Evolutionary conservation across 2,888 invertebrate genomes (phyloP).

Genomic region (Acanthoscelides obtectus): DNA sequence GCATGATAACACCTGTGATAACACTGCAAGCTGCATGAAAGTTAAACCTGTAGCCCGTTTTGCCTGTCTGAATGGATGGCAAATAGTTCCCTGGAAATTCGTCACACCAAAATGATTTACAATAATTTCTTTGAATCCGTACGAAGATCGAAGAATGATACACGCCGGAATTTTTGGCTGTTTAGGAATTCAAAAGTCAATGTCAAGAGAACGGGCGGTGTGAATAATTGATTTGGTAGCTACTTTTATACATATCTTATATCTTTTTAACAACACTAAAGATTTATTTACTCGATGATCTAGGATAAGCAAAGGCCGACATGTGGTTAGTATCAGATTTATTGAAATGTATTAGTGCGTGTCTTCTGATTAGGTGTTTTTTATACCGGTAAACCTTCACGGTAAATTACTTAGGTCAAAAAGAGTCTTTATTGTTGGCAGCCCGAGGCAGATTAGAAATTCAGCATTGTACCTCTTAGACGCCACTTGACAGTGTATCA

Average conservation of each 20-base stretch:
- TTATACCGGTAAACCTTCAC: no score
- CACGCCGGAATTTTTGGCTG: neutral
- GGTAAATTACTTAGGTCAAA: no score
- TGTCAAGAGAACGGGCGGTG: neutral
- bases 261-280: neutral
- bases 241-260: neutral
- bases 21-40: neutral
- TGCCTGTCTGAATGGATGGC: neutral
- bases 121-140: neutral
- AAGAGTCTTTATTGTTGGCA: no score
- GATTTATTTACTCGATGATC: neutral
- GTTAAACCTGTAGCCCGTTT: neutral
- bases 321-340: neutral
- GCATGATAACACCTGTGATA: no score
- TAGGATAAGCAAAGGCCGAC: no score
- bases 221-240: neutral
- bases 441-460: no score
- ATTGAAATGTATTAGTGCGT: no score
- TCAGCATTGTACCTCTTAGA: no score
- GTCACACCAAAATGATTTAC: neutral
- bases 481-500: no score
- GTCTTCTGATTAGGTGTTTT: no score
- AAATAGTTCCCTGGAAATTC: neutral
- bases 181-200: neutral
- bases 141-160: neutral